Percentiles rank a stretch among this genome's conserved stretches.
These are phyloP conservation scores for Aurelia sp. DNA, from an alignment of 30 jellyfish, hydroid and myxozoan genomes.

Conservation along the genomic window DNA sequence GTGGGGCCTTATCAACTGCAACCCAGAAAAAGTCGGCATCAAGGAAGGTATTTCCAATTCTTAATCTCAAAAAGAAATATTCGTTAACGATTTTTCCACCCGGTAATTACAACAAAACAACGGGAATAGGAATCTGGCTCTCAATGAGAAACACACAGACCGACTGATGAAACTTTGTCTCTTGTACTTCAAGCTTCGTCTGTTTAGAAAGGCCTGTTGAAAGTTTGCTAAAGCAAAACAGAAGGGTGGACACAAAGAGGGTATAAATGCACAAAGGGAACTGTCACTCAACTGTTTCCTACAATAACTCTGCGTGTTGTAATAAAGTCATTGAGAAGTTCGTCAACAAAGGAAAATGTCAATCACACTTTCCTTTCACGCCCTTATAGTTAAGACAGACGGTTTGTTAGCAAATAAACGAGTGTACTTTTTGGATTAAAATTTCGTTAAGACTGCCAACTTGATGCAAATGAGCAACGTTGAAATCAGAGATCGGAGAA, in stretches of 20 bases:
- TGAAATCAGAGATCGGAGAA: neutral
- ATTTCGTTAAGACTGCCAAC: constrained; percentile 4
- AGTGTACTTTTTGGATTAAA: neutral
- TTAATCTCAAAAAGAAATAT: no score
- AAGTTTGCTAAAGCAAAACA: neutral
- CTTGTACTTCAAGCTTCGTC: no score
- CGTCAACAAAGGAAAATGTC: constrained; percentile 58
- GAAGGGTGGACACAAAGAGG: constrained; percentile 1
- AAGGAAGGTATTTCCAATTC: no score
- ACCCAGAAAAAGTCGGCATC: no score
- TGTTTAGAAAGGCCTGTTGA: constrained; percentile 3
- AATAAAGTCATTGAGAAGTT: constrained; percentile 56
- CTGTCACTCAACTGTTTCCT: constrained; percentile 22
- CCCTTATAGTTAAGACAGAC: constrained; percentile 29
- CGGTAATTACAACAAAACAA: no score
- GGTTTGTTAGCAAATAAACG: constrained; percentile 41
- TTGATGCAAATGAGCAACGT: neutral
- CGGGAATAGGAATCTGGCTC: no score
- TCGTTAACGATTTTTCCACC: no score
- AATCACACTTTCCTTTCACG: constrained; percentile 63
- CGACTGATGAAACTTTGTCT: neutral
- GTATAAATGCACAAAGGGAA: constrained; percentile 9
- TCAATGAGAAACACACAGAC: neutral
- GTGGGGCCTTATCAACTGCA: no score
- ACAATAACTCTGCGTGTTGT: constrained; percentile 23